Evolutionary conservation across 2,888 invertebrate species (phyloP).

Genomic region (Yponomeuta sedellus): DNA sequence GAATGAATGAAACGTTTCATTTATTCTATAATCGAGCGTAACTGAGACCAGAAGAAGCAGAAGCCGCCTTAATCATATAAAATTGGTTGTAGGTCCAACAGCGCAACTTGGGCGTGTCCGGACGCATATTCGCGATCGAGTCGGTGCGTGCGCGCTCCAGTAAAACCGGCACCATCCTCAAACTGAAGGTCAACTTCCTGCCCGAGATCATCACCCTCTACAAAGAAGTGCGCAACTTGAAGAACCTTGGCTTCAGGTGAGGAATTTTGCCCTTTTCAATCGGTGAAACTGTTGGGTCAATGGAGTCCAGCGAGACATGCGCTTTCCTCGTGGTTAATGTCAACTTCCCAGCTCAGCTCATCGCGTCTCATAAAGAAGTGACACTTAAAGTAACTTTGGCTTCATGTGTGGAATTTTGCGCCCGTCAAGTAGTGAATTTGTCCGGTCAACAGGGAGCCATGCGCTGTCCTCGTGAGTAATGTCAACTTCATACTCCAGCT

Average conservation of each 20-base stretch:
- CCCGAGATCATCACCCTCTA: conserved; percentile 98
- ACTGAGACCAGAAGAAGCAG: too few relatives aligned
- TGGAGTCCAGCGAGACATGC: too few relatives aligned
- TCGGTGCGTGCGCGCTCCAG: conserved; percentile 85
- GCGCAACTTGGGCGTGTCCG: conserved; percentile 94
- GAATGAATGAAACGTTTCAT: too few relatives aligned
- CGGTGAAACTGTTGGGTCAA: background rate
- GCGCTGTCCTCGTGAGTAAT: too few relatives aligned
- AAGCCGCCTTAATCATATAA: background rate
- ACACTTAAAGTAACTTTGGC: background rate
- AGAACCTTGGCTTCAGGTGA: conserved; percentile 92
- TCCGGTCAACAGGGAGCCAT: too few relatives aligned
- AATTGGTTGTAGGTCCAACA: conserved; percentile 81
- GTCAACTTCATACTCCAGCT: too few relatives aligned
- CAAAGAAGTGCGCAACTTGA: conserved; percentile 98
- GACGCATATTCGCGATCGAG: conserved; percentile 96
- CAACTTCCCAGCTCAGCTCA: too few relatives aligned
- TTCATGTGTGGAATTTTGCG: background rate
- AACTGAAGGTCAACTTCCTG: conserved; percentile 94
- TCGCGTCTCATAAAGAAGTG: too few relatives aligned
- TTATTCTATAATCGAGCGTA: too few relatives aligned
- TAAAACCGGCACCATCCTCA: conserved; percentile 88
- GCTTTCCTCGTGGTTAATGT: too few relatives aligned
- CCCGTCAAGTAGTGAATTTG: too few relatives aligned
- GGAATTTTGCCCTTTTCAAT: background rate